Percentiles rank a stretch among this genome's conserved stretches.
phyloP scores from a whole-genome alignment of 2,888 invertebrate genomes.

The Eristalis pertinax region DNA sequence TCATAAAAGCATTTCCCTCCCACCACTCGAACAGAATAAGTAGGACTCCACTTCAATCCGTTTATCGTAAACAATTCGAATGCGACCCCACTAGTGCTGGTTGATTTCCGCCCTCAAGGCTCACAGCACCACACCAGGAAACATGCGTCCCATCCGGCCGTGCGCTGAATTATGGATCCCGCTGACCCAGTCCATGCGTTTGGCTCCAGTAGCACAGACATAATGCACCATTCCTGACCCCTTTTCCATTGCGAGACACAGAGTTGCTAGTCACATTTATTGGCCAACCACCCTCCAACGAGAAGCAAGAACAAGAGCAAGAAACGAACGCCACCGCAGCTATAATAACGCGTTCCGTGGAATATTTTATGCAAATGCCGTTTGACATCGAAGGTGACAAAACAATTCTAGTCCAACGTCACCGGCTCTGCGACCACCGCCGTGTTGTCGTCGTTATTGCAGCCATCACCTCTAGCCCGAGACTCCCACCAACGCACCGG shows the following conservation, averaged over 20 bases:
- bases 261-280: constrained; percentile 45
- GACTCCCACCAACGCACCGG: constrained; percentile 71
- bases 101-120: constrained; percentile 14
- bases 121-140: constrained; percentile 10
- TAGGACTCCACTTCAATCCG: not conserved
- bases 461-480: constrained; percentile 37
- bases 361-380: constrained; percentile 70
- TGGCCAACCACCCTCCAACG: constrained; percentile 31
- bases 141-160: constrained; percentile 43
- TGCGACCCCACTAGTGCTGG: not conserved
- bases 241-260: constrained; percentile 51
- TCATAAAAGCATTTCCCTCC: not conserved
- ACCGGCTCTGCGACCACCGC: constrained; percentile 7
- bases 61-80: constrained; percentile 3
- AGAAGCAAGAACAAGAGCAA: not conserved
- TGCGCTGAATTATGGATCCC: constrained; percentile 63
- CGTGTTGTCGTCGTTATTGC: not conserved
- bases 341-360: constrained; percentile 61
- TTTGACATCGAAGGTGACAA: constrained; percentile 72
- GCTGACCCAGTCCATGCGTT: constrained; percentile 65
- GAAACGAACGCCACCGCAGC: constrained; percentile 55
- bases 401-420: constrained; percentile 63
- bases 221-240: constrained; percentile 70
- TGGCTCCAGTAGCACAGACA: constrained; percentile 47
- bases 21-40: not conserved